phyloP scores from a whole-genome alignment of 2,888 invertebrate species.

The Siphonodentalium dalli region DNA sequence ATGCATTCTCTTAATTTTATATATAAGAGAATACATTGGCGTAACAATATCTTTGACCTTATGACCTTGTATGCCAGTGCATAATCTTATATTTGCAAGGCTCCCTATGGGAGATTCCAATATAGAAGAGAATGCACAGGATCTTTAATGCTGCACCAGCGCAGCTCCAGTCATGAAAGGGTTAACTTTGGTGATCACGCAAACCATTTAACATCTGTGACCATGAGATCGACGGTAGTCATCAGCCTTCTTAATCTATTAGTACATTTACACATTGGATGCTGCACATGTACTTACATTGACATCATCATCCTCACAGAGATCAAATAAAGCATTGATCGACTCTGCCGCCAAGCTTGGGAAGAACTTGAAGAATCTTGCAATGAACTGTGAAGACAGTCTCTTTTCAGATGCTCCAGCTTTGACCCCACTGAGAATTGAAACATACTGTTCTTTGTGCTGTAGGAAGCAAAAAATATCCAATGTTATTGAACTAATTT shows the following conservation, averaged over 20 bases:
- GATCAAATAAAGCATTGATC: constrained; percentile 88
- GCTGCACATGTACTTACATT: constrained; percentile 74
- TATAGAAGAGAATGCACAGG: too few relatives aligned
- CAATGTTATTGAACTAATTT: neutral
- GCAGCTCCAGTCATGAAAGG: too few relatives aligned
- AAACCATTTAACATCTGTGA: neutral
- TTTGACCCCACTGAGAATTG: constrained; percentile 87
- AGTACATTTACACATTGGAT: too few relatives aligned
- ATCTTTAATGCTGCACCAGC: too few relatives aligned
- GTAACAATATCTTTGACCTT: too few relatives aligned
- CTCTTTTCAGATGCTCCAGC: constrained; percentile 89
- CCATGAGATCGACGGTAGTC: neutral
- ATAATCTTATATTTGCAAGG: too few relatives aligned
- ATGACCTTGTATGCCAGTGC: too few relatives aligned
- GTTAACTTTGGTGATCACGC: too few relatives aligned
- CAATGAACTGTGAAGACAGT: constrained; percentile 92
- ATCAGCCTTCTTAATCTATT: neutral
- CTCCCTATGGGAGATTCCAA: too few relatives aligned
- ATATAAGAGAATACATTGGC: too few relatives aligned
- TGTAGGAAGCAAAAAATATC: constrained; percentile 68
- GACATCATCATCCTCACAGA: constrained; percentile 94
- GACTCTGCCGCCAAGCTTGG: constrained; percentile 85
- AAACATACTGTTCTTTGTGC: constrained; percentile 85
- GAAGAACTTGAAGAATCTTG: constrained; percentile 91
- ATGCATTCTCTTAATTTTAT: too few relatives aligned